These are phyloP conservation scores for Neelides sp. DNA, from an alignment of 1,140 invertebrate species.

Conservation along the genomic window DNA sequence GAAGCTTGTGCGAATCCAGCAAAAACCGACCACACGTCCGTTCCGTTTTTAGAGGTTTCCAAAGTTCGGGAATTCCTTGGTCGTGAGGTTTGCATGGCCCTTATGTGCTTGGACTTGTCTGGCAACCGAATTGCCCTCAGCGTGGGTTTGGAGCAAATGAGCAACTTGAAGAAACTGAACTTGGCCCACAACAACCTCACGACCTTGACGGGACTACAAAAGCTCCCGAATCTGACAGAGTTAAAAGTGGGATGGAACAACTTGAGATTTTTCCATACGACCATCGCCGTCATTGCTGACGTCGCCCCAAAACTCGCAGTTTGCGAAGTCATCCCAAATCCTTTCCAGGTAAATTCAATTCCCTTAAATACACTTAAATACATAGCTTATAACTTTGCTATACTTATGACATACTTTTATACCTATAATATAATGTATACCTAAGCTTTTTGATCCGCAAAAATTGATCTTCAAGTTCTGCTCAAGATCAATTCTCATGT, in stretches of 20 bases:
- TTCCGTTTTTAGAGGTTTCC: background rate
- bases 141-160: slow-evolving; percentile 16
- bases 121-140: slow-evolving; percentile 10
- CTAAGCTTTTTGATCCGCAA: no score
- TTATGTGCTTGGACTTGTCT: slow-evolving; percentile 14
- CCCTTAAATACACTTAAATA: background rate
- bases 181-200: slow-evolving; percentile 27
- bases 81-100: background rate
- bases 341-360: slow-evolving; percentile 19
- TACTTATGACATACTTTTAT: background rate
- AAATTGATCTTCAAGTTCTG: no score
- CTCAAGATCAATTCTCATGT: background rate
- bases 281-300: slow-evolving; percentile 8
- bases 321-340: slow-evolving; percentile 25
- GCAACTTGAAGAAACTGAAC: slow-evolving; percentile 17
- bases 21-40: background rate
- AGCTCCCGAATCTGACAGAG: slow-evolving; percentile 21
- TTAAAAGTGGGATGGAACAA: slow-evolving; percentile 22
- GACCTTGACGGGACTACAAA: slow-evolving; percentile 15
- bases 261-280: slow-evolving; percentile 20
- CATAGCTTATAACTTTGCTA: background rate
- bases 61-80: background rate
- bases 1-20: background rate
- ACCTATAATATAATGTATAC: background rate
- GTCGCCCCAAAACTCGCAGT: slow-evolving; percentile 8